Evolutionary conservation across 2,797 vertebrate species (phyloP), one percentile per base, ranked within the genome.

Genomic region (Eulemur rubriventer): DNA sequence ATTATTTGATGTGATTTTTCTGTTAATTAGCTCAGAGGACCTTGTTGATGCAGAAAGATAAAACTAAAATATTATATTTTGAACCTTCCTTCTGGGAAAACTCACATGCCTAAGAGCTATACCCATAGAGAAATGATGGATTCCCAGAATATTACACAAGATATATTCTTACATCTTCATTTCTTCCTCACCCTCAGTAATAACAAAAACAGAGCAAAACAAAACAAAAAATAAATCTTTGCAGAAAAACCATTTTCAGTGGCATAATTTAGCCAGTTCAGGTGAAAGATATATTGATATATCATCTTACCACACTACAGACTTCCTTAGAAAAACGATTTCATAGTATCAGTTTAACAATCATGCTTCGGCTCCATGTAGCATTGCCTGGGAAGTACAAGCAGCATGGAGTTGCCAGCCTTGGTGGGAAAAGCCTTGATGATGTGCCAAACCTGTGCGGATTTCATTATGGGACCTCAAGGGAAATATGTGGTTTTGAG

Each of bases 41-140:
- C 9, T 26, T 96, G 91, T 63, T 81, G 24, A 95, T 73, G 9
- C 4, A 57, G n/a, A 85, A 95, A 82, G 5, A 85, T 72, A 73
- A 87, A 89, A 52, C 80, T 43, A 84, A 93, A 73, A 59, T 80
- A 65, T 67, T 81, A 61, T 17, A 94, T 70, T 81, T 78, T 94
- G 57, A 96, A 78, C 3, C n/a, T 35, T 57, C 26, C 22, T 69
- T 76, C 82, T 35, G 67, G 18, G 46, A 13, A 73, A 78, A 72
- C 46, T 81, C 78, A 41, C 38, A 78, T 75, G 16, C 41, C 57
- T 55, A 70, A 96, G 22, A 22, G 2, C 43, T 35, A 2, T 59
- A 48, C 4, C 41, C 35, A 52, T 2, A 41, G 41, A 94, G 43
- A 72, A 78, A 63, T 63, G 8, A 55, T 91, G 67, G 52, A 4